These are phyloP conservation scores for Centropus unirufus DNA, from an alignment of 2,113 vertebrate genomes.

Conservation along the genomic window DNA sequence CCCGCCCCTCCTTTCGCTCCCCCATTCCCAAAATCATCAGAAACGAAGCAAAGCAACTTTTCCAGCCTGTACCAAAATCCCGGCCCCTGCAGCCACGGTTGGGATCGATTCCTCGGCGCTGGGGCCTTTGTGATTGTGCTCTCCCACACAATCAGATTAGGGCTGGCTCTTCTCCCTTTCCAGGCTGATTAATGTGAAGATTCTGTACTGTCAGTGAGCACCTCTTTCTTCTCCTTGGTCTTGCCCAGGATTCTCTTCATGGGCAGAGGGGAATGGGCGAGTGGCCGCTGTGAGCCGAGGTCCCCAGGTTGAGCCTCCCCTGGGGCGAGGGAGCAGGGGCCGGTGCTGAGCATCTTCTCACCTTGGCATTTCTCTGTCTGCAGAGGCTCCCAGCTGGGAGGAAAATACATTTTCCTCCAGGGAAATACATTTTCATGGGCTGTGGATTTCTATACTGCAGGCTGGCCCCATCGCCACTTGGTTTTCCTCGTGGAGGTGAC, in stretches of 20 bases:
- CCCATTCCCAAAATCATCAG: accelerated
- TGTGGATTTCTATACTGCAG: not conserved
- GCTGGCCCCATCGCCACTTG: not conserved
- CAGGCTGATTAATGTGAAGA: not conserved
- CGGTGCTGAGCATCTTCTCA: not conserved
- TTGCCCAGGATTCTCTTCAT: accelerated
- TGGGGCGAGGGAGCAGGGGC: accelerated
- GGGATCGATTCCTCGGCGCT: not conserved
- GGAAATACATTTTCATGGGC: not conserved
- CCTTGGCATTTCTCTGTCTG: not conserved
- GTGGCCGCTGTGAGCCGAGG: not conserved
- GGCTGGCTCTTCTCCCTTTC: not conserved
- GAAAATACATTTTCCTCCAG: not conserved
- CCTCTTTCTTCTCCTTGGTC: not conserved
- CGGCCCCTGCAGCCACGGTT: not conserved
- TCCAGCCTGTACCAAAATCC: not conserved
- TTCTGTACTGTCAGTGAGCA: not conserved
- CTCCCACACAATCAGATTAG: not conserved
- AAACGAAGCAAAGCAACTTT: not conserved
- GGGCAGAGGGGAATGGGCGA: not conserved
- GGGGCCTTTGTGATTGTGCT: not conserved
- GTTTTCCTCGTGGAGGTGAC: not conserved
- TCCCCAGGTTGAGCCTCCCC: not conserved
- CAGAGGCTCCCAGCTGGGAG: not conserved
- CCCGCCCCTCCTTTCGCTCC: not conserved